A percentile compares a stretch with the other conserved stretches of the same genome.
Conservation (phyloP, 2,888 invertebrate species). For the Pseudoips prasinana region DNA sequence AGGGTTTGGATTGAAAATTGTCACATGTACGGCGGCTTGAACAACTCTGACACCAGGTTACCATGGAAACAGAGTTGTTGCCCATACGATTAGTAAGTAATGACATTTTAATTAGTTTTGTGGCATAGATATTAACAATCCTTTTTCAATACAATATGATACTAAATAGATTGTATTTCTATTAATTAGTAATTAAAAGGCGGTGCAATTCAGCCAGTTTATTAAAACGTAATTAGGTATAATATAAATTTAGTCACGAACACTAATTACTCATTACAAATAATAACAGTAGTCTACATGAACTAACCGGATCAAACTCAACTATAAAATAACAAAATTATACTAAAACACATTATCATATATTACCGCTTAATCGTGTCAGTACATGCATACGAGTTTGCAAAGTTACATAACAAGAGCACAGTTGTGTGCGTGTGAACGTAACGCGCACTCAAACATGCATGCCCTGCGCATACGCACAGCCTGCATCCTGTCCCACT, state of each 20-base stretch:
- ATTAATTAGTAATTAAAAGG: no score
- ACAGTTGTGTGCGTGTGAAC: conserved; percentile 4
- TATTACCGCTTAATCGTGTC: conserved; percentile 17
- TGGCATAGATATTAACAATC: no score
- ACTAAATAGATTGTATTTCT: no score
- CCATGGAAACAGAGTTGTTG: no score
- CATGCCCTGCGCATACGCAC: conserved; percentile 28
- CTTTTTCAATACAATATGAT: no score
- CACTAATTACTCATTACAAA: conserved; percentile 5
- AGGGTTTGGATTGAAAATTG: no score
- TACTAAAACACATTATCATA: no score
- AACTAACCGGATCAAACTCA: conserved; percentile 24
- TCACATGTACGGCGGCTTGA: no score
- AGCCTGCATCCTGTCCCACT: conserved; percentile 70
- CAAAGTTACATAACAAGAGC: conserved; percentile 46
- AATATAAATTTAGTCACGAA: conserved; percentile 2
- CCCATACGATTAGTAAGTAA: no score
- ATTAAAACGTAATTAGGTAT: conserved; percentile 5
- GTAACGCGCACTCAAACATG: conserved; percentile 8
- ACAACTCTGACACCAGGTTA: no score
- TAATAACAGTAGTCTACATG: conserved; percentile 4
- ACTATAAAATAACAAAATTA: conserved; percentile 6
- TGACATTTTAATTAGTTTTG: no score
- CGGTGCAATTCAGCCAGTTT: no score
- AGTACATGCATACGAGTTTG: conserved; percentile 21